Base-by-base conservation (phyloP, 2,113 vertebrate species). In the Lophochroa leadbeateri region DNA sequence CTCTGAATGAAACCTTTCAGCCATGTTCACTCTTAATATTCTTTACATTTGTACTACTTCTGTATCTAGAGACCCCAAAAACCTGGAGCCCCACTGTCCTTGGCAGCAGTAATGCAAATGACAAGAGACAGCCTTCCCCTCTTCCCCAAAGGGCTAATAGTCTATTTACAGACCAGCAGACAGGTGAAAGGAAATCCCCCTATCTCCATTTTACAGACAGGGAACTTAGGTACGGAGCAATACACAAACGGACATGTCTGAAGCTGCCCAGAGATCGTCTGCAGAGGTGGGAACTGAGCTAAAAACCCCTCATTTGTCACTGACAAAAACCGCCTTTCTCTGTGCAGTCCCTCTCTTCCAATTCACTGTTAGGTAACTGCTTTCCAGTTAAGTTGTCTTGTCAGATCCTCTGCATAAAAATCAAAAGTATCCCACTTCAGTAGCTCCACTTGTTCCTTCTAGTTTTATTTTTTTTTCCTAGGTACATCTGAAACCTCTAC, bases 231-330 rank as follows among this genome's bases (percentile, higher is more conserved):
- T 67, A 67, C 1, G 7, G 52, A 67, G 29, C 0, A 1, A 61
- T 25, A 76, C 23, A 49, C 0, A 1, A 49, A 77, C 0, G 0
- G 55, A 75, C 5, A 6, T 1, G 10, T 44, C 33, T 6, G 2
- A 91, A 85, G 82, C 9, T 3, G 2, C 37, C 13, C 67, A 72
- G 37, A 75, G 39, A 70, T 58, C 27, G 11, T 67, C 64, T 53
- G 47, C 27, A 70, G 55, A 67, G 39, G n/a, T 63, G 55, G 61
- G 47, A 92, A 75, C 31, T 33, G n/a, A 93, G n/a, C 7, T 67
- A 53, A 86, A 80, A 71, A 72, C 37, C 12, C 17, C 29, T 49
- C 53, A 49, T n/a, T 19, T 43, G 31, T 14, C 33, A 58, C 33
- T 27, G 35, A 70, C 16, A 49, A 72, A 94, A 75, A 2, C 0